Percentiles rank a stretch among this genome's conserved stretches.
Conservation (phyloP, 2,113 vertebrate species). For the Alectura lathami region DNA sequence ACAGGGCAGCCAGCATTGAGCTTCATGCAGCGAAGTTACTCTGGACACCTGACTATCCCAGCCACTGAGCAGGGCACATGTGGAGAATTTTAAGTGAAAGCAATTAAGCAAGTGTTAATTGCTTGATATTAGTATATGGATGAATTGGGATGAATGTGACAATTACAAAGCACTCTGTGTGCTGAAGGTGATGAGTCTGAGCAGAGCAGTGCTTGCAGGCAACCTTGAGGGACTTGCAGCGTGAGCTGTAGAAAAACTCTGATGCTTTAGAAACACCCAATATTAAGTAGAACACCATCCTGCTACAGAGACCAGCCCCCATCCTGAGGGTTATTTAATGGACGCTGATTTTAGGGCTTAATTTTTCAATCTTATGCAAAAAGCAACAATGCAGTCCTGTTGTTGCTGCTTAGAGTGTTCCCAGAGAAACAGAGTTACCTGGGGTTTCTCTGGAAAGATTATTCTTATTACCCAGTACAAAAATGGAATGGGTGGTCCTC, state of each 20-base stretch:
- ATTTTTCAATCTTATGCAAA: not conserved
- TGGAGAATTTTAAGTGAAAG: not conserved
- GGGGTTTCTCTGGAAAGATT: not conserved
- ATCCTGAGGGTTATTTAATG: not conserved
- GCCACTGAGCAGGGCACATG: not conserved
- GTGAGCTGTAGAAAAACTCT: not conserved
- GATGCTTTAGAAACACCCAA: not conserved
- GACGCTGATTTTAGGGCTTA: not conserved
- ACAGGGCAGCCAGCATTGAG: not conserved
- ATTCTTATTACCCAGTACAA: not conserved
- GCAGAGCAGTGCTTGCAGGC: not conserved
- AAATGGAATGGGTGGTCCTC: not conserved
- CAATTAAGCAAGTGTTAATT: constrained; percentile 32
- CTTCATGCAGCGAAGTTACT: not conserved
- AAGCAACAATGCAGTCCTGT: not conserved
- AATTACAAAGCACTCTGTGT: not conserved
- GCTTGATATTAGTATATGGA: not conserved
- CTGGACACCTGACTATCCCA: not conserved
- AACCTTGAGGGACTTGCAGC: not conserved
- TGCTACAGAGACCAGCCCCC: not conserved
- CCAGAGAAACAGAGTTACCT: not conserved
- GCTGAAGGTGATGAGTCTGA: not conserved
- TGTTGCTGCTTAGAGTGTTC: not conserved
- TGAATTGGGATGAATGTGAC: constrained; percentile 8
- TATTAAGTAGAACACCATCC: not conserved